A percentile compares a stretch with the other conserved stretches of the same genome.
Evolutionary conservation across 2,888 invertebrate genomes (phyloP).

Genomic region (Tetropium fuscum): DNA sequence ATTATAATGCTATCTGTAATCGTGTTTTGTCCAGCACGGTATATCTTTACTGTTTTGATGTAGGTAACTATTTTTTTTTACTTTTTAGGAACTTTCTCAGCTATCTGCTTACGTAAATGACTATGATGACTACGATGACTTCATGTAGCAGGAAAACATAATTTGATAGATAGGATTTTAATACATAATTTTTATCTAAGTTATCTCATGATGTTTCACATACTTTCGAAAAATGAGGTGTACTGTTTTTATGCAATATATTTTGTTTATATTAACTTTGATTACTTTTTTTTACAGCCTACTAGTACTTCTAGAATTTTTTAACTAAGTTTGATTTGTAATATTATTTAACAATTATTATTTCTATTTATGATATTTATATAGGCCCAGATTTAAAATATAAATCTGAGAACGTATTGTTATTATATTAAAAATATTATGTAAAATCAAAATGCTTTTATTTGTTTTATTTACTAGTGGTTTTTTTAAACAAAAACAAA

Average conservation of each 20-base stretch:
- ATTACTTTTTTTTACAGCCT: slow-evolving; percentile 20
- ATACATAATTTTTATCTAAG: slow-evolving; percentile 38
- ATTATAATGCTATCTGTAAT: too few species aligned
- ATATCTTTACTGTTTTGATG: too few species aligned
- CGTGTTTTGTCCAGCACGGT: too few species aligned
- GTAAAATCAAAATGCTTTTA: neutral
- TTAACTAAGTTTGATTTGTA: slow-evolving; percentile 8
- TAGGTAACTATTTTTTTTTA: slow-evolving; percentile 42
- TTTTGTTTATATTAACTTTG: slow-evolving; percentile 25
- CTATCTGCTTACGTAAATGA: slow-evolving; percentile 75
- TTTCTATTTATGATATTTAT: slow-evolving; percentile 15
- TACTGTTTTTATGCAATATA: slow-evolving; percentile 38
- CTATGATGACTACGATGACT: slow-evolving; percentile 74
- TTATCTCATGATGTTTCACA: slow-evolving; percentile 36
- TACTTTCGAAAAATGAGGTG: slow-evolving; percentile 26
- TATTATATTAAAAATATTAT: slow-evolving; percentile 4
- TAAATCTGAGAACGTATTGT: slow-evolving; percentile 8
- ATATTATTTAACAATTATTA: slow-evolving; percentile 4
- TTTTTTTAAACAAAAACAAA: too few species aligned
- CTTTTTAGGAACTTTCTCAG: slow-evolving; percentile 69
- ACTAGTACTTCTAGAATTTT: too few species aligned
- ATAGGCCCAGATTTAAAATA: neutral
- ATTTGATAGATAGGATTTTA: slow-evolving; percentile 37
- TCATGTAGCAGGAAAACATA: slow-evolving; percentile 75
- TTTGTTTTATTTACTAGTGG: neutral